A percentile compares a stretch with the other conserved stretches of the same genome.
Evolutionary conservation across 2,113 vertebrate genomes (phyloP).

Genomic region (Poecile atricapillus): DNA sequence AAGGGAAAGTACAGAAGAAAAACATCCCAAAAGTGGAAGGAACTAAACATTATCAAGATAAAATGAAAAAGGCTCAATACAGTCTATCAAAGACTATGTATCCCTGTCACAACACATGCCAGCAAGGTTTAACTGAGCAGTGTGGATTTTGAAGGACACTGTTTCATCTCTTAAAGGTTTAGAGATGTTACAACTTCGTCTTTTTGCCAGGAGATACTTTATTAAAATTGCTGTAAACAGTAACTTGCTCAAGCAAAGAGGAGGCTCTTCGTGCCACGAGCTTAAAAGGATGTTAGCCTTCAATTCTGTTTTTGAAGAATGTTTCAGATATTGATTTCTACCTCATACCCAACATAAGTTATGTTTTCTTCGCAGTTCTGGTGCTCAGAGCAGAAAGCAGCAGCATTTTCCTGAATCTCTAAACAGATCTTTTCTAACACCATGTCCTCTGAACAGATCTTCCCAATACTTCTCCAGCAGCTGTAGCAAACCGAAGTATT

Average conservation of each 20-base stretch:
- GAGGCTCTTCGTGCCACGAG: not conserved
- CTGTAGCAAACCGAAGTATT: not conserved
- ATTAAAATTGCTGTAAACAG: not conserved
- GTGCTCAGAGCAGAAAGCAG: not conserved
- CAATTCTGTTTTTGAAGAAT: not conserved
- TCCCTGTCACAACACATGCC: not conserved
- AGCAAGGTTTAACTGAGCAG: not conserved
- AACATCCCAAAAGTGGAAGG: not conserved
- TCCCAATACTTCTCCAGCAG: not conserved
- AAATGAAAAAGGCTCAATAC: not conserved
- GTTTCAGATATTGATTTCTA: not conserved
- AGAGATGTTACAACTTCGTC: not conserved
- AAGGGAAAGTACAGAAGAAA: not conserved
- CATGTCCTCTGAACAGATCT: not conserved
- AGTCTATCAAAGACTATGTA: not conserved
- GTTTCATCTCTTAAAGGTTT: not conserved
- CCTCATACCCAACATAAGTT: not conserved
- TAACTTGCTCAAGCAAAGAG: not conserved
- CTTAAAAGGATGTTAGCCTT: not conserved
- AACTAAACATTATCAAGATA: not conserved
- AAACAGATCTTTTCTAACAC: not conserved
- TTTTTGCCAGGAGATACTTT: not conserved
- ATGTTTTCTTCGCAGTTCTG: not conserved
- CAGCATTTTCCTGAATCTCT: not conserved
- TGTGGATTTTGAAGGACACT: not conserved